Conservation (phyloP, 2,113 vertebrate genomes). For the Aegotheles bennettii region DNA sequence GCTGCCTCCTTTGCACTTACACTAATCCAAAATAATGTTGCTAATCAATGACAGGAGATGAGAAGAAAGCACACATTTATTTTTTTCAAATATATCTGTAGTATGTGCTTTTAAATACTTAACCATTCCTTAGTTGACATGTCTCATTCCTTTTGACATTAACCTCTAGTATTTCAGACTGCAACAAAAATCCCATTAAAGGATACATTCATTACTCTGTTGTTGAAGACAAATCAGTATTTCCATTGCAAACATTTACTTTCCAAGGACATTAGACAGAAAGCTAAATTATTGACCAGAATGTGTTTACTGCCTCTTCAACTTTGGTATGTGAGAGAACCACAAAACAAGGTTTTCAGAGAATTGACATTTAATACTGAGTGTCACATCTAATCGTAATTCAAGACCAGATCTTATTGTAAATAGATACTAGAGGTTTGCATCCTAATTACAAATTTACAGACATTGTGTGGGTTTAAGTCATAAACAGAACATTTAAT, state of each 20-base stretch:
- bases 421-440: constrained; percentile 42
- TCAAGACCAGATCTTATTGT: constrained; percentile 38
- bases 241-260: neutral
- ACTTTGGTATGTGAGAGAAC: constrained; percentile 17
- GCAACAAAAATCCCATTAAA: neutral
- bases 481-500: constrained; percentile 46
- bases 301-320: constrained; percentile 28
- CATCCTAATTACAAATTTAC: constrained; percentile 58
- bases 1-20: neutral
- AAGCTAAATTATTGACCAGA: constrained; percentile 33
- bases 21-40: neutral
- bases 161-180: neutral
- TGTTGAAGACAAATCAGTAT: neutral
- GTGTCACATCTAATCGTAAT: constrained; percentile 34
- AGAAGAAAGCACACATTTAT: neutral
- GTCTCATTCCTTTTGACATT: neutral
- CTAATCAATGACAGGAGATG: neutral
- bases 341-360: constrained; percentile 43
- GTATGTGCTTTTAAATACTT: neutral
- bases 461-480: constrained; percentile 34
- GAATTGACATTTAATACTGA: constrained; percentile 17
- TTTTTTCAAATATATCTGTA: neutral
- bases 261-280: constrained; percentile 33
- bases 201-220: neutral
- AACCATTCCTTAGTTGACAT: neutral